phyloP scores from a whole-genome alignment of 2,113 vertebrate genomes.

The Epinephelus lanceolatus region DNA sequence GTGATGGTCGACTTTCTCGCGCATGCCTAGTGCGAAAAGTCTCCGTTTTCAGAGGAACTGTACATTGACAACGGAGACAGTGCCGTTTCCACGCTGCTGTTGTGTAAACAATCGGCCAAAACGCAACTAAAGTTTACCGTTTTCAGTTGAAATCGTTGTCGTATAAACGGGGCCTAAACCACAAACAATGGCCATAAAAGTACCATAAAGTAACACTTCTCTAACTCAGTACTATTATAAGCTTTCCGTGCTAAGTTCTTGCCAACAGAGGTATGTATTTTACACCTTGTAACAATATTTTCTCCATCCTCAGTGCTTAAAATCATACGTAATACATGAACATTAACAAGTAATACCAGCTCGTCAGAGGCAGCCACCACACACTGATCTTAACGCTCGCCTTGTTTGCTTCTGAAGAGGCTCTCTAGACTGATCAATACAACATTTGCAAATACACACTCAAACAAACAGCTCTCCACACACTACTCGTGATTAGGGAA shows the following conservation, averaged over 20 bases:
- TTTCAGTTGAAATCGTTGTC: too few species aligned
- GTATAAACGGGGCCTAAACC: neutral
- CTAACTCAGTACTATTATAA: neutral
- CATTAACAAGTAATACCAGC: constrained; percentile 24
- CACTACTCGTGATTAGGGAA: constrained; percentile 34
- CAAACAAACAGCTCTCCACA: constrained; percentile 28
- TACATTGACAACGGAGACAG: too few species aligned
- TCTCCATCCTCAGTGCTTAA: neutral
- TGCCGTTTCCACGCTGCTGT: too few species aligned
- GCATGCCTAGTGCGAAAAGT: too few species aligned
- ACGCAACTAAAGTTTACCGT: too few species aligned
- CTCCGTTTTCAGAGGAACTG: too few species aligned
- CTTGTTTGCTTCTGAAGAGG: constrained; percentile 8
- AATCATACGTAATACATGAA: neutral
- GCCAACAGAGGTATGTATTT: neutral
- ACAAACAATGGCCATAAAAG: neutral
- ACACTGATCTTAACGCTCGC: neutral
- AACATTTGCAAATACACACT: constrained; percentile 29
- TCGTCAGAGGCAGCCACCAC: constrained; percentile 7
- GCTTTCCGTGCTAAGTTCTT: neutral
- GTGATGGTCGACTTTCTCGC: too few species aligned
- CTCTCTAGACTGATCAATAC: constrained; percentile 61
- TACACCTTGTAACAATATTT: neutral
- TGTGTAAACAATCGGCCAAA: too few species aligned
- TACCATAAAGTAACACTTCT: neutral